Base-by-base conservation (phyloP, 2,797 vertebrate species). In the Halcyon leucocephala region DNA sequence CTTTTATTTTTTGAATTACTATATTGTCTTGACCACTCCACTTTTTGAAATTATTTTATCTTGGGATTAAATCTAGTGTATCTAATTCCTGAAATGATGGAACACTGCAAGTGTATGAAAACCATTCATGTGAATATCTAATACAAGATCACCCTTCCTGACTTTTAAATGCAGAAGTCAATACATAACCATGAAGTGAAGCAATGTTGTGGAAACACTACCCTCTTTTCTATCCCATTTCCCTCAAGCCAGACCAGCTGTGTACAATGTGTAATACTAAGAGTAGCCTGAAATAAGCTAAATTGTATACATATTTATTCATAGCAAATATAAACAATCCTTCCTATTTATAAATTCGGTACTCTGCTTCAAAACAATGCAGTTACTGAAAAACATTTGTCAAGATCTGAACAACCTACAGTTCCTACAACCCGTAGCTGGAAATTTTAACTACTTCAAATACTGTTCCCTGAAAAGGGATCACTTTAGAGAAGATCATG, bases 361-460 rank as follows among this genome's bases (percentile, higher is more conserved):
- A 67, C 14, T 84, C 83, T 25, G 22, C n/a, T 95, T 92, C 94
- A 84, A 77, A 96, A 92, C 33, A 97, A 87, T 71, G 26, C 28
- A 54, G 37, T 55, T 88, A 74, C 69, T 93, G 83, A 73, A 88
- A 94, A 96, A 92, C 24, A 6, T 67, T 82, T 93, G 81, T 94
- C 92, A 97, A 76, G 74, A 71, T 82, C 46, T 24, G 6, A 89
- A 87, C 65, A 89, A 88, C 70, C 12, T 65, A 82, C 24, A 95
- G 39, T 82, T 97, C 51, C 70, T 96, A 77, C 67, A 35, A 24
- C 39, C 60, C 25, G 21, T 33, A 74, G 52, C 72, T 83, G 81
- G 82, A 97, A 97, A 96, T 89, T 94, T 93, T 79, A 95, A 84
- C 62, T 57, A 61, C 77, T 95, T 80, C 86, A 93, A 74, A 86